Conservation (phyloP, 2,888 invertebrate genomes). For the Leptogaster cylindrica region DNA sequence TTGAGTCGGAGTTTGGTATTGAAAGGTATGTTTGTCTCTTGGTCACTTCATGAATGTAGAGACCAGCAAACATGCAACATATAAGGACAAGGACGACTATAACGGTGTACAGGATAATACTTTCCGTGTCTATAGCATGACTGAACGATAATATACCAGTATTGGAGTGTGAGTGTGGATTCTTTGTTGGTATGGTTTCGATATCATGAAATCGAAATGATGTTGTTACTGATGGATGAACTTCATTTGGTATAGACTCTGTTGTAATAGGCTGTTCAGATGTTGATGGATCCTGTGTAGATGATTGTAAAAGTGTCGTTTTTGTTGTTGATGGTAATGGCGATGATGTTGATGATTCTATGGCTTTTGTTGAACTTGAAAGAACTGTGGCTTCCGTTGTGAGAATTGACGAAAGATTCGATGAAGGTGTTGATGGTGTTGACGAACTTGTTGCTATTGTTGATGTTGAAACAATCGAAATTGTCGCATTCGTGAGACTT, state of each 20-base stretch:
- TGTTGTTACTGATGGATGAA: neutral
- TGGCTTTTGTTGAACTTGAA: neutral
- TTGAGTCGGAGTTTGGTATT: slow-evolving; percentile 56
- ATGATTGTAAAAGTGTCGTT: slow-evolving; percentile 2
- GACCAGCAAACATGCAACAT: slow-evolving; percentile 48
- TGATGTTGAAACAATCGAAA: slow-evolving; percentile 45
- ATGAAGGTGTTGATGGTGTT: neutral
- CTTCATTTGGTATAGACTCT: neutral
- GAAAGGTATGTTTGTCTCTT: slow-evolving; percentile 54
- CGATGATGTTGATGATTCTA: neutral
- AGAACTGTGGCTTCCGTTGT: neutral
- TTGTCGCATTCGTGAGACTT: slow-evolving; percentile 34
- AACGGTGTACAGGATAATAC: slow-evolving; percentile 48
- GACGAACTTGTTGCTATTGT: slow-evolving; percentile 45
- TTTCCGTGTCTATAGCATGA: slow-evolving; percentile 47
- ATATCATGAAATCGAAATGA: too few relatives aligned
- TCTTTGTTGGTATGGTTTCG: neutral
- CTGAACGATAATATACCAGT: slow-evolving; percentile 51
- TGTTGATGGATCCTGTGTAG: neutral
- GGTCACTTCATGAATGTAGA: slow-evolving; percentile 53
- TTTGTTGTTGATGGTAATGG: neutral
- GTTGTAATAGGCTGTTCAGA: neutral
- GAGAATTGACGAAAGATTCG: neutral
- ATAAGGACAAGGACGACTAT: slow-evolving; percentile 50
- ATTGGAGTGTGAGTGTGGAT: too few relatives aligned